Evolutionary conservation across 2,113 vertebrate genomes (phyloP), one percentile per base, ranked within the genome.

Genomic region (Anarrhichthys ocellatus): DNA sequence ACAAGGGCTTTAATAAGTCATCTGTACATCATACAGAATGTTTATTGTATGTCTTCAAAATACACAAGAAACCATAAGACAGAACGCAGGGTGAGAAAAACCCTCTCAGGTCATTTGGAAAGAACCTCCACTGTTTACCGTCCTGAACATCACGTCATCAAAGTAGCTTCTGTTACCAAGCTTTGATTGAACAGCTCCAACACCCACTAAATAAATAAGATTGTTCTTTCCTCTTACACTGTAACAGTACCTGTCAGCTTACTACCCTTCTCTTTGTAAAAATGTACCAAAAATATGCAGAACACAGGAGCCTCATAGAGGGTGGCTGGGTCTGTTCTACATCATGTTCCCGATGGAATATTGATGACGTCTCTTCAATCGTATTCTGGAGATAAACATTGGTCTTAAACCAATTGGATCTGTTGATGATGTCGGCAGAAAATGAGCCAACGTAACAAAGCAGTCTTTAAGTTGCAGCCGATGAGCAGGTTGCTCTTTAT

Each of bases 141-240:
- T 77, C 44, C 73, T 78, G 46, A 78, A 63, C 36, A 67, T 68
- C 1, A 8, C 18, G 80, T 74, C 62, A 85, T 5, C 22, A 34
- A 59, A 14, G 6, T 22, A 24, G 73, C 73, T 22, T 82, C 13
- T 24, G 66, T 59, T 38, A 34, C 32, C 32, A 5, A 46, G 78
- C 78, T 82, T 52, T 66, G 73, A 81, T 81, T 87, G 38, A 78
- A 82, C 50, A 83, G 86, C 63, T 69, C 67, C 83, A 88, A 81
- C 78, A 85, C 73, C 76, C 58, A 78, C 77, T 64, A 85, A 94
- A 94, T 94, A 93, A 94, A 93, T 91, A 88, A 76, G 32, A 64
- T 11, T 52, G 48, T 56, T 78, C 34, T 50, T 9, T 15, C 5
- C 38, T 62, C 54, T 50, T 46, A 69, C 70, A 84, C 71, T 59